Base-by-base conservation (phyloP, 2,113 vertebrate species). In the Chlamydotis undulata region DNA sequence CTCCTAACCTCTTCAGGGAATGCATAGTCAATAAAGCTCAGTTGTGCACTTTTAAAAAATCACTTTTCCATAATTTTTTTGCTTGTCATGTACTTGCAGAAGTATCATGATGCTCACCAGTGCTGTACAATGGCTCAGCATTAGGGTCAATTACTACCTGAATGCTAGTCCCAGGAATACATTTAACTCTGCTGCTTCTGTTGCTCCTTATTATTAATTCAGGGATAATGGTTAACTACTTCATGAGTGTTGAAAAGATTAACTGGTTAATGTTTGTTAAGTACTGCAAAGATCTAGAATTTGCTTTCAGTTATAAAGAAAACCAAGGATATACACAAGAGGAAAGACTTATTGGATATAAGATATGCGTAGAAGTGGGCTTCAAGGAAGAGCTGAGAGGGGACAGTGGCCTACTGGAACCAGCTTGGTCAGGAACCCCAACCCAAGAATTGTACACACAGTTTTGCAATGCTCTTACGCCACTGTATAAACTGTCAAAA, bases 251-350 rank as follows among this genome's bases (percentile, higher is more conserved):
- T 87, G 15, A 69, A 71, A 79, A 89, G 69, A 83, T 86, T 88
- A 93, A 91, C 77, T 93, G 82, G 96, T 92, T 96, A 95, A 93
- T 97, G 39, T 91, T 96, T 96, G 53, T 91, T 73, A 90, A 95
- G 78, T 90, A 85, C 60, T 45, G 67, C 50, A 71, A 84, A 87
- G 73, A 95, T 41, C 26, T 53, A 53, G 60, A 73, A 67, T 84
- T 78, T 53, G 29, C 73, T 90, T 92, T 78, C 60, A 57, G 33
- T 81, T 94, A 60, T 28, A 84, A 68, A 71, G 76, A 90, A 93
- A 90, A 83, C 5, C 10, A 82, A 52, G 29, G 39, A 64, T 60
- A 83, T 9, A 55, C 1, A 33, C 12, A 56, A 60, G 16, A 81
- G 10, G 23, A 85, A 85, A 57, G 9, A 74, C n/a, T 67, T 86